Base-by-base conservation (phyloP, 2,888 invertebrate genomes). In the Dryadula phaetusa region DNA sequence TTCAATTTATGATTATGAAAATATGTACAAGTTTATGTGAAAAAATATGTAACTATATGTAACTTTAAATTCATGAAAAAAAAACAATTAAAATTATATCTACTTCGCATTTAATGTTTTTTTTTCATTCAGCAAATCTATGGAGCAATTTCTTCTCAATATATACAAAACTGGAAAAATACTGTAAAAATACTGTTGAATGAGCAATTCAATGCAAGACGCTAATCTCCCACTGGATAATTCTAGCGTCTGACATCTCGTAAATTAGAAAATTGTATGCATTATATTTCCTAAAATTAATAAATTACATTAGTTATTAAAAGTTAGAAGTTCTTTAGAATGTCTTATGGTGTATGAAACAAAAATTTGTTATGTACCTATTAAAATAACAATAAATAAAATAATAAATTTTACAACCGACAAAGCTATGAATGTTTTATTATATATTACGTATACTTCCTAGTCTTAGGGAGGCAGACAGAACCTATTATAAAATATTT, bases 151-250 rank as follows among this genome's bases (percentile, higher is more conserved):
- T 7, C 12, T 49, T 25, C 16, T 3, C n/a, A 25, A 28, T 32
- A 52, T 18, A 32, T 6, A 52, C 52, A 18, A 28, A 52, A 8
- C 16, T 52, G 18, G 52, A 52, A 52, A 32, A 52, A 32, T 52
- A 52, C 52, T 28, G 28, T 52, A 32, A 52, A 16, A 32, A 16
- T 32, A n/a, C n/a, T n/a, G 52, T 52, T 52, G 49, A 52, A 16
- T 52, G 52, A 16, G 16, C 16, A 7, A 49, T n/a, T 49, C 49
- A 49, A 49, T 25, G 25, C 49, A 49, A 32, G 32, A 32, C 25
- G 14, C 28, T 28, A 28, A 28, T 16, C 16, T 28, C 16, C 28
- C 5, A 52, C 52, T 52, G 16, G 32, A 16, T 32, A 28, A 52
- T 52, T 32, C n/a, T 42, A 16, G 1, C 6, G 8, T 42, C 12